Percentiles rank a stretch among this genome's conserved stretches.
Evolutionary conservation across 2,113 vertebrate species (phyloP).

Genomic region (Chlamydotis undulata): DNA sequence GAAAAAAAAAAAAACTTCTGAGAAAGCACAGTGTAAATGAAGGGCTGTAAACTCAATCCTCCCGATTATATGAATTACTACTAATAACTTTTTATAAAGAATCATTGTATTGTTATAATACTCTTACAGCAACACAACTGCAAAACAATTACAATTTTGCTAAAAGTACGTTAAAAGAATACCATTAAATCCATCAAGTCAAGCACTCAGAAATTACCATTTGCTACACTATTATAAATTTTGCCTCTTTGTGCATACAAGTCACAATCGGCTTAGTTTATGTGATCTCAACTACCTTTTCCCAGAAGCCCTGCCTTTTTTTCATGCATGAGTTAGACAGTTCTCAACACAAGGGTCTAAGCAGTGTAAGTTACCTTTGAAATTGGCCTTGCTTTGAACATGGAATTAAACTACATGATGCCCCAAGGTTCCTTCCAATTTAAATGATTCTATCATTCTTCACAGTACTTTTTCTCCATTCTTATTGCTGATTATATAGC

Average conservation of each 20-base stretch:
- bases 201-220: background rate
- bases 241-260: fast-evolving
- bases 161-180: background rate
- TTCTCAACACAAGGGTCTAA: background rate
- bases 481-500: background rate
- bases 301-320: background rate
- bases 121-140: background rate
- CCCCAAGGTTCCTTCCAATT: background rate
- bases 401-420: background rate
- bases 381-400: background rate
- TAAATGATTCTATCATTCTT: background rate
- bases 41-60: background rate
- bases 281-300: background rate
- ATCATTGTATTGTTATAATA: background rate
- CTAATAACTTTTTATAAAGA: background rate
- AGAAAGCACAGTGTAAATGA: background rate
- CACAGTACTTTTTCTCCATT: background rate
- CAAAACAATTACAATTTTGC: background rate
- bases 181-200: background rate
- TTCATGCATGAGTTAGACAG: background rate
- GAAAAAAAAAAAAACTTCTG: background rate
- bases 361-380: background rate
- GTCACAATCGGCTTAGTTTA: background rate
- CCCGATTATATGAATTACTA: background rate
- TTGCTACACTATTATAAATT: background rate